A percentile compares a stretch with the other conserved stretches of the same genome.
Conservation (phyloP, 2,113 vertebrate genomes). For the Cacatua alba region DNA sequence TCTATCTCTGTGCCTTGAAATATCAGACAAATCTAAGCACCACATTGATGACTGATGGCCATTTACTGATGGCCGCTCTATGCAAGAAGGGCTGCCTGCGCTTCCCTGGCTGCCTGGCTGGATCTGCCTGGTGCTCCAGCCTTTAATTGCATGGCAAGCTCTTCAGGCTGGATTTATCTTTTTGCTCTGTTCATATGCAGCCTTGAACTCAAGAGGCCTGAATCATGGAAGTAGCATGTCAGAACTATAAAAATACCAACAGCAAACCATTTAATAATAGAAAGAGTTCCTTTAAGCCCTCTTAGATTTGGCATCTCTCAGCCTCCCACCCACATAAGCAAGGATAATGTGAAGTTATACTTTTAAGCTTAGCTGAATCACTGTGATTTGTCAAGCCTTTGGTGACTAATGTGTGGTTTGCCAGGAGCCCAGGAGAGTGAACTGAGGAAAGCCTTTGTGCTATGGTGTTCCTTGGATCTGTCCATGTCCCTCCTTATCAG, state of each 20-base stretch:
- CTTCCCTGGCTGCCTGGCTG: not conserved
- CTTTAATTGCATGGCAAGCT: not conserved
- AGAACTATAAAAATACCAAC: slow-evolving; percentile 36
- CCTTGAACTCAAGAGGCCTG: not conserved
- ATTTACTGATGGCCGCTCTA: not conserved
- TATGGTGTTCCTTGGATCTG: not conserved
- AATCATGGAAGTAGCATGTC: not conserved
- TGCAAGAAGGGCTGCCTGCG: rapidly evolving
- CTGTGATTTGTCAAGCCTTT: slow-evolving; percentile 31
- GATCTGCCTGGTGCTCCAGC: not conserved
- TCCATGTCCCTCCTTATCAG: not conserved
- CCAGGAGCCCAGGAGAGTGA: not conserved
- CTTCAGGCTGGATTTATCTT: not conserved
- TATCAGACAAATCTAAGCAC: not conserved
- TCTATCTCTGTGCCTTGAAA: not conserved
- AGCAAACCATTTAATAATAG: slow-evolving; percentile 51
- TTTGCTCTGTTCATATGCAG: not conserved
- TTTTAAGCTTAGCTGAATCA: slow-evolving; percentile 34
- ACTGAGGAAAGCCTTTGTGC: not conserved
- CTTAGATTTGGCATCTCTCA: slow-evolving; percentile 41
- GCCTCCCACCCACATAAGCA: slow-evolving; percentile 45
- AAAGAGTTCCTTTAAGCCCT: slow-evolving; percentile 31
- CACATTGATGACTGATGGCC: not conserved
- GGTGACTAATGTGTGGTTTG: slow-evolving; percentile 24
- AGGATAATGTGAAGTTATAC: slow-evolving; percentile 45